These are phyloP conservation scores for Brachycybe producta DNA, from an alignment of 2,888 invertebrate species.

Conservation along the genomic window DNA sequence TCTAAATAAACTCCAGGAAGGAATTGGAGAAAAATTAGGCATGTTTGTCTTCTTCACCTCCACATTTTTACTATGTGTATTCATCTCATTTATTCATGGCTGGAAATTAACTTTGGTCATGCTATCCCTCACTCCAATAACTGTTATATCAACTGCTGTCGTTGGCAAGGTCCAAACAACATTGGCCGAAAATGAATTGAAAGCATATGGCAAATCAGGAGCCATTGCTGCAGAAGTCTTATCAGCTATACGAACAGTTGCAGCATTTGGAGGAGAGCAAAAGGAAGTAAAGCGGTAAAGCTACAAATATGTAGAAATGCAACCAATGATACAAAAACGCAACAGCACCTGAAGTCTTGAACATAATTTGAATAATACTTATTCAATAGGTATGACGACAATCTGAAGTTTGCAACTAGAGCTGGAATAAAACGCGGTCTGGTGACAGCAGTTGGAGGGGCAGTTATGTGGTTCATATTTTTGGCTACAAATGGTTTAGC, in stretches of 20 bases:
- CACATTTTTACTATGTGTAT: constrained; percentile 51
- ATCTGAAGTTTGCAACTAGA: constrained; percentile 47
- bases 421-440: constrained; percentile 51
- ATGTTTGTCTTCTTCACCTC: constrained; percentile 56
- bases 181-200: constrained; percentile 29
- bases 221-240: constrained; percentile 28
- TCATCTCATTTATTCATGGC: constrained; percentile 57
- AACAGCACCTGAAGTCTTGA: too few species aligned
- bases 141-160: constrained; percentile 46
- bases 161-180: constrained; percentile 19
- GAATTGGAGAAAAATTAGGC: constrained; percentile 67
- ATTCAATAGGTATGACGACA: constrained; percentile 44
- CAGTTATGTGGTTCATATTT: constrained; percentile 53
- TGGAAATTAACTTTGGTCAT: constrained; percentile 71
- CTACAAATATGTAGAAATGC: not conserved
- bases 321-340: not conserved
- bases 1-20: constrained; percentile 62
- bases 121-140: constrained; percentile 57
- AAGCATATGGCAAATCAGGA: constrained; percentile 34
- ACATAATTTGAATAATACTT: too few species aligned
- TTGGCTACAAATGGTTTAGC: constrained; percentile 58
- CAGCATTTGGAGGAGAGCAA: constrained; percentile 28
- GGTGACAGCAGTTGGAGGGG: constrained; percentile 54
- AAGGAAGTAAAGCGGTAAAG: constrained; percentile 30
- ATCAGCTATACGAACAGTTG: constrained; percentile 27